phyloP scores from a whole-genome alignment of 2,888 invertebrate species.

The Drosophila multiciliata region DNA sequence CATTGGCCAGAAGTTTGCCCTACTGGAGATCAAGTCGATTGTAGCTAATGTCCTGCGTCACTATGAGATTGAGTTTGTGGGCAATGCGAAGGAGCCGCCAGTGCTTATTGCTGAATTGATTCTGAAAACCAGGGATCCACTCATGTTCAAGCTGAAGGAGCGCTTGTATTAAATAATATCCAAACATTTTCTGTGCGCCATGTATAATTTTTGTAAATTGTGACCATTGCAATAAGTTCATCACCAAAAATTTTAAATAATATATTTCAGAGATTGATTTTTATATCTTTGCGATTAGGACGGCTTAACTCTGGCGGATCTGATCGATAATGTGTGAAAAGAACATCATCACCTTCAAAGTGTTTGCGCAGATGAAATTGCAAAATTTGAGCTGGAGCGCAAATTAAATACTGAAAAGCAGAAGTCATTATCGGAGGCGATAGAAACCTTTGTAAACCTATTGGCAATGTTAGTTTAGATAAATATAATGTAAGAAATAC shows the following conservation, averaged over 20 bases:
- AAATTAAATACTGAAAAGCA: not conserved
- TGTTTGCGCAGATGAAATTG: not conserved
- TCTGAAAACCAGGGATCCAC: constrained; percentile 82
- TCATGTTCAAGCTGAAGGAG: constrained; percentile 81
- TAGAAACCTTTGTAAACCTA: constrained; percentile 9
- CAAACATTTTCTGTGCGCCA: not conserved
- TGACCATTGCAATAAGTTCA: constrained; percentile 12
- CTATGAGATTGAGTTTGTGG: constrained; percentile 79
- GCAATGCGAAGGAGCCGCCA: constrained; percentile 68
- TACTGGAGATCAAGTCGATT: constrained; percentile 84
- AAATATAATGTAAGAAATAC: not conserved
- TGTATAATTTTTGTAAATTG: not conserved
- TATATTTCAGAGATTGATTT: not conserved
- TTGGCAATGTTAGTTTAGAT: constrained; percentile 21
- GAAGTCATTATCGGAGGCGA: constrained; percentile 5
- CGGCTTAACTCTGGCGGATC: not conserved
- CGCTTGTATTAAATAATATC: constrained; percentile 63
- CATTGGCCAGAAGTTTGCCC: constrained; percentile 85
- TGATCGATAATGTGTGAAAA: not conserved
- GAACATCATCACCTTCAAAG: not conserved
- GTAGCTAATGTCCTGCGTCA: constrained; percentile 82
- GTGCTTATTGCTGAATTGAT: constrained; percentile 82
- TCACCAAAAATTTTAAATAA: not conserved
- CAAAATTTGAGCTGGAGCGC: not conserved
- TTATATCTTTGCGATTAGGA: constrained; percentile 8